A percentile compares a stretch with the other conserved stretches of the same genome.
These are phyloP conservation scores for Gavia stellata DNA, from an alignment of 2,113 vertebrate genomes.

Conservation along the genomic window DNA sequence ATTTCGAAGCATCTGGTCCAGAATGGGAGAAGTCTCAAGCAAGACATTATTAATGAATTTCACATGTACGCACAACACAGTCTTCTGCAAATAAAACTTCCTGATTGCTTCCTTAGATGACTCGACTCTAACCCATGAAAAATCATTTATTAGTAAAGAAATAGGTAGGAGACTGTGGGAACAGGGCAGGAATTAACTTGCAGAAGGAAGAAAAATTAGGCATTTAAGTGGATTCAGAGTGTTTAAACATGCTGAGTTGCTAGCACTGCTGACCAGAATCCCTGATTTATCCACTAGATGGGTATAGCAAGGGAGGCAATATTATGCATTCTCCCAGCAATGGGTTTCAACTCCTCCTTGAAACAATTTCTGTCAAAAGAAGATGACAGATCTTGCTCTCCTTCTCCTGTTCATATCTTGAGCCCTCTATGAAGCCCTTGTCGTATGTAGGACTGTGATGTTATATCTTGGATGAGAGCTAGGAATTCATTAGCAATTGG, in stretches of 20 bases:
- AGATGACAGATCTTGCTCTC: background rate
- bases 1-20: conserved; percentile 37
- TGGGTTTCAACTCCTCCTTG: background rate
- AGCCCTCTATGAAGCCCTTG: background rate
- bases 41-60: conserved; percentile 39
- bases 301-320: background rate
- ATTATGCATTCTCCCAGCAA: background rate
- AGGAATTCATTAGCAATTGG: conserved; percentile 45
- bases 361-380: background rate
- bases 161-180: background rate
- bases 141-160: background rate
- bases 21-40: conserved; percentile 17
- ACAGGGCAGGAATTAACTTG: background rate
- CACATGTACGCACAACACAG: background rate
- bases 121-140: background rate
- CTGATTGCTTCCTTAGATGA: background rate
- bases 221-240: background rate
- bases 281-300: background rate
- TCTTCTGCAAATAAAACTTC: conserved; percentile 19
- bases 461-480: conserved; percentile 31
- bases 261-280: background rate
- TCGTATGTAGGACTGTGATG: background rate
- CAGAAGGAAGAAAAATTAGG: background rate
- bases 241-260: background rate
- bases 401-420: background rate